Conservation (phyloP, 2,888 invertebrate species). For the Ophion ellenae region DNA sequence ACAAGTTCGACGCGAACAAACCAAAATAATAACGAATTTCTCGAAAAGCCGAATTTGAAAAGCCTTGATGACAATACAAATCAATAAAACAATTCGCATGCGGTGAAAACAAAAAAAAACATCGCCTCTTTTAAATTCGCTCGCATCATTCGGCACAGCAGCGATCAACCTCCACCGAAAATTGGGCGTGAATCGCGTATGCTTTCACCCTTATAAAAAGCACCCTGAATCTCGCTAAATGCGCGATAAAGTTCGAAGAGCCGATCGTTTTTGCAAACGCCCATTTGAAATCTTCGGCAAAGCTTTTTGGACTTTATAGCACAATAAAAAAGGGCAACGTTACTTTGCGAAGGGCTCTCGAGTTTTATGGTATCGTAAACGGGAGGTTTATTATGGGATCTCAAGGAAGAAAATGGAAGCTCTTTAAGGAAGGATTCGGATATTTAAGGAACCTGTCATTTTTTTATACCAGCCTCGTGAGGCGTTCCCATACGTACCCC, state of each 20-base stretch:
- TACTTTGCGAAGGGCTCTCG: slow-evolving; percentile 9
- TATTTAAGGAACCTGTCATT: background rate
- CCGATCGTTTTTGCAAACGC: slow-evolving; percentile 13
- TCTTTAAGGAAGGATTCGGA: background rate
- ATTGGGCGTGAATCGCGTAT: too few relatives aligned
- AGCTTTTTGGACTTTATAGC: slow-evolving; percentile 20
- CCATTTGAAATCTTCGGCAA: slow-evolving; percentile 20
- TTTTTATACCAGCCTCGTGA: slow-evolving; percentile 1
- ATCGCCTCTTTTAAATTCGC: too few relatives aligned
- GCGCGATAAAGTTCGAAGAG: background rate
- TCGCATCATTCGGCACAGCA: too few relatives aligned
- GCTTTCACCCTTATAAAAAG: too few relatives aligned
- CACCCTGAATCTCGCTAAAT: background rate
- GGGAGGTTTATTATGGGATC: slow-evolving; percentile 12
- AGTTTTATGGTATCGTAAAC: slow-evolving; percentile 32
- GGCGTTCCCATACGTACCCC: slow-evolving; percentile 1
- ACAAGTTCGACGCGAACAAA: too few relatives aligned
- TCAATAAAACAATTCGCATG: too few relatives aligned
- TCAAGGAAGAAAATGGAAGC: background rate
- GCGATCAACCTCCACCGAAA: too few relatives aligned
- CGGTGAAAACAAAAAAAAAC: too few relatives aligned
- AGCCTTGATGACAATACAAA: too few relatives aligned
- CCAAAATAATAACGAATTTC: too few relatives aligned
- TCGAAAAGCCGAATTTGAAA: too few relatives aligned
- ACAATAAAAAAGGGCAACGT: slow-evolving; percentile 35